Evolutionary conservation across 1,140 invertebrate genomes (phyloP), one percentile per base, ranked within the genome.

Genomic region (Lasioglossum baleicum): DNA sequence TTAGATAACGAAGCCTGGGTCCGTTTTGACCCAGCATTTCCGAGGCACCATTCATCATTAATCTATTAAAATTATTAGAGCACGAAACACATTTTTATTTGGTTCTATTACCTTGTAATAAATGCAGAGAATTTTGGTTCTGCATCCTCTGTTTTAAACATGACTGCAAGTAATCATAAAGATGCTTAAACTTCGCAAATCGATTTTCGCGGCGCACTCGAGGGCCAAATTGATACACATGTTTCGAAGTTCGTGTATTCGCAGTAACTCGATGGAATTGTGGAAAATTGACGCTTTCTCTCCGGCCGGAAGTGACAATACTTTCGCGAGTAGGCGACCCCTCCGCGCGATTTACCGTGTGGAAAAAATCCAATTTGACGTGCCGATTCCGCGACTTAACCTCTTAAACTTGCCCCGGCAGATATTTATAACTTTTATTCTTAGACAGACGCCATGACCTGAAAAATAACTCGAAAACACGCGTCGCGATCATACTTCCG

Each of bases 321-420:
- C 82, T 88, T 88, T 84, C 56, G 2, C 58, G 71, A 65, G 58
- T 53, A 56, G n/a, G 58, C 58, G 81, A 63, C 76, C 82, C 74
- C 81, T 69, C 74, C 65, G 73, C 44, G 61, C 65, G 84, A 86
- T 64, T 68, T 65, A 56, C 85, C 67, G 53, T 75, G 81, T 74
- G 82, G 81, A 87, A 87, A 86, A 86, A 84, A 86, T 87, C 79
- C 85, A 86, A 86, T 87, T 84, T 83, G 82, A 83, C 83, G 77
- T 79, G 81, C 78, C 79, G 85, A 86, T 87, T 84, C 80, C 78
- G 71, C 42, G 75, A 72, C 78, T 87, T 86, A 86, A 81, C 84
- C 78, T 66, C 64, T 86, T 81, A 77, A 82, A 85, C 85, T 67
- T 83, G 84, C 69, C 58, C 82, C 78, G 44, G 61, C 79, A 75